Base-by-base conservation (phyloP, 2,113 vertebrate species). In the Oenanthe oenanthe region DNA sequence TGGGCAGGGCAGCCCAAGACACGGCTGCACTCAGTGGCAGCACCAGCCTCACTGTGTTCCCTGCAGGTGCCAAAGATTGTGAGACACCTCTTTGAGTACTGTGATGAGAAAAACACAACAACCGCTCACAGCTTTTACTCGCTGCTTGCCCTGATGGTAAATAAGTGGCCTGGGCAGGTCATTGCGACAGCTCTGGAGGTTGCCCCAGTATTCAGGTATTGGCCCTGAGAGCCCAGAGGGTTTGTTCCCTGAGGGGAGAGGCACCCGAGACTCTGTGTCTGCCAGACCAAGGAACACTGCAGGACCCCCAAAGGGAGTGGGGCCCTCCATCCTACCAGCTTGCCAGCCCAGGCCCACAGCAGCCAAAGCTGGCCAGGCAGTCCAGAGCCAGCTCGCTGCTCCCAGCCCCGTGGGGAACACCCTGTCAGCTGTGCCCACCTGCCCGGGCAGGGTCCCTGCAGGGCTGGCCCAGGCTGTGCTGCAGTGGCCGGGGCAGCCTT, bases 61-160 rank as follows among this genome's bases (percentile, higher is more conserved):
- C 38, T 56, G 29, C 51, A 56, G 70, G 38, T 56, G 38, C 51
- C 51, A 54, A 42, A 42, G 3, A 5, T 72, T 1, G 12, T 56
- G 12, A 72, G 38, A 24, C 51, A 72, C 38, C 19, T 72, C 70
- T 54, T 22, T 32, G 5, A 2, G 6, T 51, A 21, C 26, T 71
- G 5, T 10, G 50, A 54, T 13, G 68, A 72, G 0, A 13, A 3
- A 10, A 38, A 13, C 36, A 9, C 50, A 53, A 9, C 50, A 53
- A 7, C 21, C 0, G 2, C 28, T 54, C 17, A 4, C 9, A 62
- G 34, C 12, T 1, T 76, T 13, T 0, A 2, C 4, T 3, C 10
- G 0, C 8, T 84, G 0, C 57, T 77, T 9, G 18, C 14, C 32
- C 26, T 17, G 50, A 5, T 90, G 48, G 40, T 7, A 0, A 2